phyloP scores from a whole-genome alignment of 2,113 vertebrate species.

The Chaetodon trifascialis region DNA sequence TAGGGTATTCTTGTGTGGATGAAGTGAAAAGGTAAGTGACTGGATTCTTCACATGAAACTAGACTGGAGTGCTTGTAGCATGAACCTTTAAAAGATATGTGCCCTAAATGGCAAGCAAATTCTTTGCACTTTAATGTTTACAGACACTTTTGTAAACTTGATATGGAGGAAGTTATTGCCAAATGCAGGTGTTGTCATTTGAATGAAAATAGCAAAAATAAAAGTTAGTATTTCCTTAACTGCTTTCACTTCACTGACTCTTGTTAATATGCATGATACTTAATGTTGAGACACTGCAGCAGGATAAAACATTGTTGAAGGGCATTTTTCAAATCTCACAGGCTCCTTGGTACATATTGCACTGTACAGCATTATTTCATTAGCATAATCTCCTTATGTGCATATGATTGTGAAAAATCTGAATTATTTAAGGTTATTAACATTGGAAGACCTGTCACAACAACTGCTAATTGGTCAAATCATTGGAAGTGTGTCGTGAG shows the following conservation, averaged over 20 bases:
- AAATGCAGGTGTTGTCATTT: constrained; percentile 80
- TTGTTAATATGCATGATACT: constrained; percentile 4
- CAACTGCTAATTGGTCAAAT: constrained; percentile 66
- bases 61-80: constrained; percentile 80
- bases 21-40: constrained; percentile 50
- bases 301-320: not conserved
- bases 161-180: constrained; percentile 74
- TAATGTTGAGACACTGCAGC: not conserved
- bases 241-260: constrained; percentile 48
- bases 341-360: not conserved
- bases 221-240: constrained; percentile 78
- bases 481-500: constrained; percentile 47
- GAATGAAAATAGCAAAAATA: constrained; percentile 78
- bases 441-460: constrained; percentile 73
- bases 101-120: constrained; percentile 75
- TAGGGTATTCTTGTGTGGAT: constrained; percentile 61
- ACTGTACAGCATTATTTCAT: constrained; percentile 44
- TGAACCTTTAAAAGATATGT: constrained; percentile 82
- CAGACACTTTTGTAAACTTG: constrained; percentile 83
- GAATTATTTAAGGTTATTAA: constrained; percentile 78
- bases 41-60: constrained; percentile 56
- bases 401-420: constrained; percentile 57
- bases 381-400: constrained; percentile 55
- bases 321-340: not conserved
- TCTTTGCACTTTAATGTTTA: constrained; percentile 87